Conservation (phyloP, 2,797 vertebrate species). For the Gymnopithys bicolor region DNA sequence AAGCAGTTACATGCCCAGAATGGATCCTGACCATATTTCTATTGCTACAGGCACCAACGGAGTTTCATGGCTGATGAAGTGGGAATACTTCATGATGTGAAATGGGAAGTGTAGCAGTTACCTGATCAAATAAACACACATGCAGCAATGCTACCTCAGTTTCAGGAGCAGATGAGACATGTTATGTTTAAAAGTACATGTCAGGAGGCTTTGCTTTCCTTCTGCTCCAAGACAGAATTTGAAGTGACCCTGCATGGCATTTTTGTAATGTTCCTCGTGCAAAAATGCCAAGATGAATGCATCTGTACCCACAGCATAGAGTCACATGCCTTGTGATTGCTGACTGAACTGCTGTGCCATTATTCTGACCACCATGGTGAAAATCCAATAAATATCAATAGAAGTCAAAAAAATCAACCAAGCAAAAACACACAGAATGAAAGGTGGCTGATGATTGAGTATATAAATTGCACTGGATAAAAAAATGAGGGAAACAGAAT, state of each 20-base stretch:
- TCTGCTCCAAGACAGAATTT: not conserved
- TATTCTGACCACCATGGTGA: not conserved
- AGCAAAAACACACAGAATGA: not conserved
- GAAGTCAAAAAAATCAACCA: not conserved
- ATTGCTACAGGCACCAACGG: not conserved
- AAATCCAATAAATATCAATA: not conserved
- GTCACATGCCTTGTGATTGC: not conserved
- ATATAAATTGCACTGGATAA: not conserved
- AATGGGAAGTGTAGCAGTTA: not conserved
- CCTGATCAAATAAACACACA: not conserved
- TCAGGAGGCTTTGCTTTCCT: fast-evolving
- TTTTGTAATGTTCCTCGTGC: not conserved
- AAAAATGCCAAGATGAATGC: not conserved
- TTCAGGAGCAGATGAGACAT: not conserved
- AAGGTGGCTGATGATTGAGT: not conserved
- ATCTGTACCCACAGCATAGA: not conserved
- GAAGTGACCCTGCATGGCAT: not conserved
- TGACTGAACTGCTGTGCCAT: not conserved
- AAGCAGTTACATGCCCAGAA: not conserved
- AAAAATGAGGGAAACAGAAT: not conserved
- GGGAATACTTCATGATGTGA: not conserved
- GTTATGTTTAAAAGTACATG: not conserved
- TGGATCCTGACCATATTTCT: not conserved
- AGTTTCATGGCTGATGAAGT: not conserved
- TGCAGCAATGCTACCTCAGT: not conserved